phyloP scores from a whole-genome alignment of 2,797 vertebrate species.

The Bovichtus diacanthus region DNA sequence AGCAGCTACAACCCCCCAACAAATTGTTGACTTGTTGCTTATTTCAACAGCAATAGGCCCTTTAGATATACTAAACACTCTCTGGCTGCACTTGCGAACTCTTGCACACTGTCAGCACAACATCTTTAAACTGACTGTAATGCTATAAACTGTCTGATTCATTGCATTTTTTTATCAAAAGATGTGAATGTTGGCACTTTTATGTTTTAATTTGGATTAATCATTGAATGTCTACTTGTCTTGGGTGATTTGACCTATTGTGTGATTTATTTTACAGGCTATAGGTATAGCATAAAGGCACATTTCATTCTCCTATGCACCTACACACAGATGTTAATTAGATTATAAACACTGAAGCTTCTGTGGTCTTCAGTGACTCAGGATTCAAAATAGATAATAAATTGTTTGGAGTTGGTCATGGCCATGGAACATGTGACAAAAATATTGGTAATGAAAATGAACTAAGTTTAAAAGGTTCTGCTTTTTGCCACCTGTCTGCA shows the following conservation, averaged over 20 bases:
- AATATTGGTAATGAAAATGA: neutral
- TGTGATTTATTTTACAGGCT: neutral
- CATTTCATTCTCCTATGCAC: neutral
- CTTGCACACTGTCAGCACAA: neutral
- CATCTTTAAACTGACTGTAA: neutral
- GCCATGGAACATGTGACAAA: neutral
- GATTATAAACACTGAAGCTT: neutral
- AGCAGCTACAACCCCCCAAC: neutral
- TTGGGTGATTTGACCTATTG: neutral
- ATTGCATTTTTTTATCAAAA: neutral
- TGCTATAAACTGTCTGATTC: neutral
- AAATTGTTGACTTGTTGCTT: neutral
- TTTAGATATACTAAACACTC: neutral
- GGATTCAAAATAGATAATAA: neutral
- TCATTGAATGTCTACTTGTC: neutral
- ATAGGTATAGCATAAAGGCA: neutral
- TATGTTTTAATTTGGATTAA: neutral
- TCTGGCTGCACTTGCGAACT: neutral
- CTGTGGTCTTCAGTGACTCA: neutral
- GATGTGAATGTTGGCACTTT: neutral
- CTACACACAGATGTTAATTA: neutral
- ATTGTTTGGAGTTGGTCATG: neutral
- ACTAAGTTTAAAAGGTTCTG: neutral
- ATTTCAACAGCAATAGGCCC: neutral
- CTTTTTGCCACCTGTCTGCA: neutral